Evolutionary conservation across 2,888 invertebrate genomes (phyloP), one percentile per base, ranked within the genome.

Genomic region (Plagodis dolabraria): DNA sequence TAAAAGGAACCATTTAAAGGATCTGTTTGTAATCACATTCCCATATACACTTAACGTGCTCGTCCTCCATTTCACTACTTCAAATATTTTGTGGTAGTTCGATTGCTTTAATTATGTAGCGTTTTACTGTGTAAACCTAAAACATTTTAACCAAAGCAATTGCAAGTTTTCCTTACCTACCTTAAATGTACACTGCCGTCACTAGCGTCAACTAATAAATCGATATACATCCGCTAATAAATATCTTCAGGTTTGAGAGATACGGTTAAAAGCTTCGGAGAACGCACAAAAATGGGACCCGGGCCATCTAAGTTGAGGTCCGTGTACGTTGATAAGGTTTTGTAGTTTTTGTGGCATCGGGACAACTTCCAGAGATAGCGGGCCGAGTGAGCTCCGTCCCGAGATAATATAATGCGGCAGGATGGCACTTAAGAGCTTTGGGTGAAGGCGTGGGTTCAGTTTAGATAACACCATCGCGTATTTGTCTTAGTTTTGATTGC

Each of bases 291-390:
- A 90, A 88, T 89, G 83, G 84, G 86, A 71, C 81, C 82, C 83
- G 84, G 86, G 71, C 81, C 82, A 80, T 74, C 77, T 91, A 92
- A 92, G 91, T 89, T 80, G 82, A 87, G 86, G 88, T 90, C 84
- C 89, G 85, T 92, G 92, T 92, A 80, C 74, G 56, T 74, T 86
- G 92, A 92, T 92, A 92, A 92, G 89, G 79, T 83, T 80, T 81
- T 79, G 84, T 82, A 83, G 86, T 91, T 91, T 92, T 92, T 92
- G 85, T 92, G 82, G 80, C 80, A 80, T 76, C 77, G 83, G 81
- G 77, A 80, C 85, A 80, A 77, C 81, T 77, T 78, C 79, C 79
- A 74, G 74, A 86, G 90, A 91, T 91, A 91, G 85, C 84, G 82
- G 81, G 73, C 49, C 49, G 56, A 61, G 60, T 61, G 56, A 49